Percentiles rank a stretch among this genome's conserved stretches.
Evolutionary conservation across 2,113 vertebrate species (phyloP).

Genomic region (Malaclemys terrapin): DNA sequence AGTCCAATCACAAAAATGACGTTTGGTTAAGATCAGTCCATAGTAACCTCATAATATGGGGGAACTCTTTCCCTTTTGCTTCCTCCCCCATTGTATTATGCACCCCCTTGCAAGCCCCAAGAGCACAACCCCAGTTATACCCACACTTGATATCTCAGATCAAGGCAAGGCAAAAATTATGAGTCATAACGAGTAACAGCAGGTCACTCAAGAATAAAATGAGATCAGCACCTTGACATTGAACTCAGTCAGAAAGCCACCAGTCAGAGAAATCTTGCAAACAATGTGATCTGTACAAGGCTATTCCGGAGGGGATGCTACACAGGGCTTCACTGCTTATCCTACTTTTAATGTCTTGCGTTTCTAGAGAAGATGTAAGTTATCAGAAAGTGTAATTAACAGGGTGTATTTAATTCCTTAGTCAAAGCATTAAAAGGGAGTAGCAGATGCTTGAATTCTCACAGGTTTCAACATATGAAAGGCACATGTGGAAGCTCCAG

Average conservation of each 20-base stretch:
- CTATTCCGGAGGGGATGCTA: neutral
- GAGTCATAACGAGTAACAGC: slow-evolving; percentile 7
- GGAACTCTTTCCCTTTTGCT: neutral
- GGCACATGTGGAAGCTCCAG: neutral
- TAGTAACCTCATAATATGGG: neutral
- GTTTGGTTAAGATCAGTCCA: neutral
- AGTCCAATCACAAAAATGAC: neutral
- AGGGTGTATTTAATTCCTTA: neutral
- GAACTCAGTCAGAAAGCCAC: slow-evolving; percentile 15
- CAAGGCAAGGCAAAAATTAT: neutral
- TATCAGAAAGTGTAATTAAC: neutral
- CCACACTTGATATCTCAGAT: neutral
- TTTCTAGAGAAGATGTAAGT: neutral
- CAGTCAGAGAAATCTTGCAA: neutral
- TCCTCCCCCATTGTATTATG: neutral
- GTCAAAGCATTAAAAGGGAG: neutral
- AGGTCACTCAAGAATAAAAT: neutral
- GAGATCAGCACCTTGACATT: slow-evolving; percentile 3
- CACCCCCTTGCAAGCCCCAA: neutral
- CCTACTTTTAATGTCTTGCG: neutral
- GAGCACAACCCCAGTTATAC: neutral
- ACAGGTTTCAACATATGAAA: slow-evolving; percentile 4
- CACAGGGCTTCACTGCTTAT: neutral
- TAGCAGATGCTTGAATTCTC: neutral
- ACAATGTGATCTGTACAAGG: neutral